These are phyloP conservation scores for Scelioninae gen. 1 DNA, from an alignment of 2,888 invertebrate genomes.

Conservation along the genomic window DNA sequence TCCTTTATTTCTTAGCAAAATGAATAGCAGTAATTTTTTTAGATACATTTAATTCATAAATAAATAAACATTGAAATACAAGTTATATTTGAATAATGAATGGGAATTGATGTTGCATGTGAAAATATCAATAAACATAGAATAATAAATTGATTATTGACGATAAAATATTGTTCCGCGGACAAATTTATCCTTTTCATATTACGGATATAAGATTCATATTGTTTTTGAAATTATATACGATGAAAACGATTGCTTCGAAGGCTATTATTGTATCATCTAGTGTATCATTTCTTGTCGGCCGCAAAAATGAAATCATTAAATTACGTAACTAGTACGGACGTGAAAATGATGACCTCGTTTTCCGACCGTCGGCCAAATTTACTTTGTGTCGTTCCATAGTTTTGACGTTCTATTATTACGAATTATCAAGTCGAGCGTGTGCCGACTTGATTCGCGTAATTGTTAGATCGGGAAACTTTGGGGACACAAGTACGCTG, in stretches of 20 bases:
- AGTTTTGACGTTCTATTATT: conserved; percentile 67
- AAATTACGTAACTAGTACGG: conserved; percentile 52
- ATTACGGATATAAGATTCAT: too few species aligned
- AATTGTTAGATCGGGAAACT: conserved; percentile 21
- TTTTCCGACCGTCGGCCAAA: conserved; percentile 63
- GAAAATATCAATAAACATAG: too few species aligned
- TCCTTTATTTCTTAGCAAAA: too few species aligned
- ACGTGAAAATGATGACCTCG: conserved; percentile 65
- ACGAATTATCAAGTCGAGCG: conserved; percentile 65
- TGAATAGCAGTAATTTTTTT: too few species aligned
- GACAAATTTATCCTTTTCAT: too few species aligned
- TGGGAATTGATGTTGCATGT: too few species aligned
- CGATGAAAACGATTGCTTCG: conserved; percentile 8
- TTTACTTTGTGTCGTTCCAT: conserved; percentile 64
- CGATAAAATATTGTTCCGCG: too few species aligned
- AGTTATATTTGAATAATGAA: too few species aligned
- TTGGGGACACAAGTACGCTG: too few species aligned
- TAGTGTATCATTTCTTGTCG: conserved; percentile 39
- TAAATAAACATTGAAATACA: too few species aligned
- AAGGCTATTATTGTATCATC: conserved; percentile 63
- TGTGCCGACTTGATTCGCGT: neutral
- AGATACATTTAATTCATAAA: too few species aligned
- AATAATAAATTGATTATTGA: too few species aligned
- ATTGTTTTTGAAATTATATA: neutral
- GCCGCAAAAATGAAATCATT: conserved; percentile 61